Evolutionary conservation across 1,140 invertebrate species (phyloP), one percentile per base, ranked within the genome.

Genomic region (Cephus cinctus): DNA sequence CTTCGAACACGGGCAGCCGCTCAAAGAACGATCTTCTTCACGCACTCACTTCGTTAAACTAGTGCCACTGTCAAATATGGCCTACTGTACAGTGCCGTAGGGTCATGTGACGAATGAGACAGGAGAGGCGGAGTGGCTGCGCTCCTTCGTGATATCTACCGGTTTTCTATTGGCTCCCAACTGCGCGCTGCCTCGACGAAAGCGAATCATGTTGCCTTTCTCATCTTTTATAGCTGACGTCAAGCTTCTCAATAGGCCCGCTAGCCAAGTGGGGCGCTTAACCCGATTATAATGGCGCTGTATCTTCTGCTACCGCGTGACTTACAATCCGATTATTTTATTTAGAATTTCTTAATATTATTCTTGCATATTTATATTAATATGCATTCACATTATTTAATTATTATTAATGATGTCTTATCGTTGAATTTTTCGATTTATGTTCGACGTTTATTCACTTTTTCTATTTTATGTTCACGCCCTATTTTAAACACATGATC

Each of bases 41-140:
- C 78, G 80, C 82, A 81, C 78, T 81, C 79, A 82, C 81, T 80
- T 78, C 77, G 81, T 80, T 74, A 73, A 80, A 82, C 79, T 81
- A 80, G 76, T 76, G 76, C 71, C 79, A 83, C 83, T 85, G 83
- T 83, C 83, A 84, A 83, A 85, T 83, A 86, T 84, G 82, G 82
- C 82, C 76, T 82, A 84, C 80, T 65, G 62, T 57, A 61, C 58
- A 57, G n/a, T 68, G 69, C 74, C 72, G 67, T 64, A 66, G 76
- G 81, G 83, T 85, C 83, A 85, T 85, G 84, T 86, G 83, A 85
- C 81, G 80, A 80, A 59, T 59, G 59, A 58, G 56, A 42, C 21
- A 38, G 43, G 15, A 40, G 48, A 60, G 50, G 57, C 55, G 52
- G 53, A 56, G 51, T 48, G 22, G 25, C 42, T 44, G 23, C 44